A percentile compares a stretch with the other conserved stretches of the same genome.
Evolutionary conservation across 2,113 vertebrate genomes (phyloP).

Genomic region (Laticauda colubrina): DNA sequence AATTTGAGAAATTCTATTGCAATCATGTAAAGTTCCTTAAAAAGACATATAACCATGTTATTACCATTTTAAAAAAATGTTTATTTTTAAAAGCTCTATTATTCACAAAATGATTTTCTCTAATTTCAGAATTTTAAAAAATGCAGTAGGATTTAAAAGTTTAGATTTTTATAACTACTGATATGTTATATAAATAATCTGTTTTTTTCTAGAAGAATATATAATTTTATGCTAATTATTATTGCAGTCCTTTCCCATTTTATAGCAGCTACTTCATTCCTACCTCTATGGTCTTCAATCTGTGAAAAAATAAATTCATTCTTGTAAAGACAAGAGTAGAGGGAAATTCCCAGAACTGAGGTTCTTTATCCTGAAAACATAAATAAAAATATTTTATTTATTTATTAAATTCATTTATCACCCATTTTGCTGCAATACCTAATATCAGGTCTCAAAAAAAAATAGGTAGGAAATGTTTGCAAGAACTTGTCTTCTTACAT

Average conservation of each 20-base stretch:
- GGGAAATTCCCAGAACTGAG: constrained; percentile 69
- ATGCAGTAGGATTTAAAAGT: background rate
- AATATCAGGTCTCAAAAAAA: background rate
- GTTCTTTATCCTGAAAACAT: constrained; percentile 50
- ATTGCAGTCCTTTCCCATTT: background rate
- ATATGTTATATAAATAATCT: background rate
- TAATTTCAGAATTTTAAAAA: background rate
- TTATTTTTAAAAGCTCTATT: background rate
- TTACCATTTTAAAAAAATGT: fast-evolving
- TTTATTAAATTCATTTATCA: background rate
- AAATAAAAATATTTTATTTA: background rate
- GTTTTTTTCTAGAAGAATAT: background rate
- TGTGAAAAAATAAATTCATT: constrained; percentile 68
- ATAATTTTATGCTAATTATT: background rate
- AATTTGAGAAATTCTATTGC: constrained; percentile 69
- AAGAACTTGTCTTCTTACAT: background rate
- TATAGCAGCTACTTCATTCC: background rate
- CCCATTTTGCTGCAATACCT: background rate
- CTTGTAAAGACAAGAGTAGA: constrained; percentile 64
- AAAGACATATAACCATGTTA: background rate
- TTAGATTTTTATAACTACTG: background rate
- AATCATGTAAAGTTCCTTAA: constrained; percentile 70
- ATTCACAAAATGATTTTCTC: background rate
- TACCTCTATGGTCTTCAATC: constrained; percentile 73
- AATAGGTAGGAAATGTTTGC: background rate